Percentiles rank a stretch among this genome's conserved stretches.
Conservation (phyloP, 2,888 invertebrate genomes). For the Pyrochroa serraticornis region DNA sequence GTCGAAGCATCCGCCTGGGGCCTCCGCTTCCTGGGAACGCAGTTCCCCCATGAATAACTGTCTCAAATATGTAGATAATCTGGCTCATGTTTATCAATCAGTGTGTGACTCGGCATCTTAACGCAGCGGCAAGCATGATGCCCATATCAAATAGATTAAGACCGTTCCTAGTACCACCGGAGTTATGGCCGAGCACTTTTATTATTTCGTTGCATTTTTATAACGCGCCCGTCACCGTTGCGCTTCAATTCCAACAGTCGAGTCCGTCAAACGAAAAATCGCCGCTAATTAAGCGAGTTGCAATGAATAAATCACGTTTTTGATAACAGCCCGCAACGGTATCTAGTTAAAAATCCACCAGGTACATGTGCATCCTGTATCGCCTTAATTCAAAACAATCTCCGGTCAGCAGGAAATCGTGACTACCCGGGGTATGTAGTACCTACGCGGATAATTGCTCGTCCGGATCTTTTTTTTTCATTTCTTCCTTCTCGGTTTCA, state of each 20-base stretch:
- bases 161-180: conserved; percentile 17
- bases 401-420: conserved; percentile 30
- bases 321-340: too few species aligned
- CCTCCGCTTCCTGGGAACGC: conserved; percentile 28
- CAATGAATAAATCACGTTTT: too few species aligned
- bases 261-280: too few species aligned
- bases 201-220: conserved; percentile 1
- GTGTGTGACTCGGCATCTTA: conserved; percentile 30
- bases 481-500: too few species aligned
- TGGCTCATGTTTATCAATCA: conserved; percentile 35
- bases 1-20: conserved; percentile 26
- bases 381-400: conserved; percentile 32
- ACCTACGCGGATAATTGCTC: too few species aligned
- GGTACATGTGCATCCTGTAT: conserved; percentile 28
- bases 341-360: neutral
- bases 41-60: conserved; percentile 29
- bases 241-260: too few species aligned
- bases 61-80: conserved; percentile 34
- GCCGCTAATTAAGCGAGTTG: too few species aligned
- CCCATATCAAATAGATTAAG: conserved; percentile 30
- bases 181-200: neutral
- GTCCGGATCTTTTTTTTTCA: too few species aligned
- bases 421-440: conserved; percentile 28
- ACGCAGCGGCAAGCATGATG: conserved; percentile 28
- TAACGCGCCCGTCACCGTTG: neutral